Conservation (phyloP, 1,140 invertebrate species). For the Teleopsis dalmanni region DNA sequence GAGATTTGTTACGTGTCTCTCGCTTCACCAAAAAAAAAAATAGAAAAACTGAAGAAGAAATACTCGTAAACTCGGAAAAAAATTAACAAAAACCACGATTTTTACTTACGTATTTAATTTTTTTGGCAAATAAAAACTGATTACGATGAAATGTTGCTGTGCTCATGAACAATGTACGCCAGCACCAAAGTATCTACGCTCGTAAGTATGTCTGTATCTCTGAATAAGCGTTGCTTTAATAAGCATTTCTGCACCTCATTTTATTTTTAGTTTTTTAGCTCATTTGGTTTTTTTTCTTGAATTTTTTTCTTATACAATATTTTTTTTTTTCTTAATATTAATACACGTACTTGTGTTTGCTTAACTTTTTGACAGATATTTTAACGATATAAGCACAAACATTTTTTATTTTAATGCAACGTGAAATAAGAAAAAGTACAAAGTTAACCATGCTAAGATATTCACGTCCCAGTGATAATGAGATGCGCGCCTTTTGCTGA, state of each 20-base stretch:
- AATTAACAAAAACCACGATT: slow-evolving; percentile 42
- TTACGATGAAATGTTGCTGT: slow-evolving; percentile 2
- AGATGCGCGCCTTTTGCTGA: slow-evolving; percentile 38
- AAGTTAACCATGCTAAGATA: too few species aligned
- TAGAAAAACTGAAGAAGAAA: too few species aligned
- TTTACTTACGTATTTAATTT: slow-evolving; percentile 43
- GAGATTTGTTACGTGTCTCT: too few species aligned
- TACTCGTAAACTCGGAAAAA: too few species aligned
- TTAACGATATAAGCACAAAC: slow-evolving; percentile 44
- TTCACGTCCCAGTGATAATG: slow-evolving; percentile 45
- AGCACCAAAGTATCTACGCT: slow-evolving; percentile 3
- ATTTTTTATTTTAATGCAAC: slow-evolving; percentile 19
- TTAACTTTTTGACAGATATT: slow-evolving; percentile 43
- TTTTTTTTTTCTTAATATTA: slow-evolving; percentile 37
- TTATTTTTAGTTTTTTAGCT: too few species aligned
- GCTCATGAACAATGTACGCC: not conserved
- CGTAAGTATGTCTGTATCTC: not conserved
- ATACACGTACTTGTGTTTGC: slow-evolving; percentile 43
- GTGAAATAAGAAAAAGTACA: not conserved
- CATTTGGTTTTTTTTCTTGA: too few species aligned
- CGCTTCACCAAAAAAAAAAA: too few species aligned
- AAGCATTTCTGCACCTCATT: not conserved
- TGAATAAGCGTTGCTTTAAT: not conserved
- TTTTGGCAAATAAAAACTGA: slow-evolving; percentile 34
- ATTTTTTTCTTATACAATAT: too few species aligned